Conservation (phyloP, 2,113 vertebrate genomes). For the Psilopogon haemacephalus region DNA sequence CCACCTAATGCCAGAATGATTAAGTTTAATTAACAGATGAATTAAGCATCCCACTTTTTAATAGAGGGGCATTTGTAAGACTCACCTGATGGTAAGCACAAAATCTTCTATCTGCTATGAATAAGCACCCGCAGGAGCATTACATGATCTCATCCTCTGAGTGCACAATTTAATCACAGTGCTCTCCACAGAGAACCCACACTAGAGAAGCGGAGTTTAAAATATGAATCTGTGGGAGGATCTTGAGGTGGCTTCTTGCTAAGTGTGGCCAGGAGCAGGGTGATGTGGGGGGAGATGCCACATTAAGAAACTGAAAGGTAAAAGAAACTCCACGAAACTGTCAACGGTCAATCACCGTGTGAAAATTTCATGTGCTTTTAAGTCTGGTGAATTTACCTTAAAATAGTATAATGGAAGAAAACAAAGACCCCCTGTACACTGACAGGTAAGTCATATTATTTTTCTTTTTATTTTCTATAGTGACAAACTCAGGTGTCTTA, state of each 20-base stretch:
- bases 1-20: background rate
- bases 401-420: conserved; percentile 7
- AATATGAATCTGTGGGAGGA: conserved; percentile 58
- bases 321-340: background rate
- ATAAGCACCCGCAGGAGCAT: background rate
- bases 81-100: background rate
- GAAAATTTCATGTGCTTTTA: conserved; percentile 10
- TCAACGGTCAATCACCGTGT: background rate
- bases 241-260: conserved; percentile 46
- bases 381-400: background rate
- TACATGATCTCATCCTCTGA: conserved; percentile 54
- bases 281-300: background rate
- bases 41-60: background rate
- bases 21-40: background rate
- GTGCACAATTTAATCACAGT: conserved; percentile 55
- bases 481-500: background rate
- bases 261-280: background rate
- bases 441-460: background rate
- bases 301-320: background rate
- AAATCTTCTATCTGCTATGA: conserved; percentile 18
- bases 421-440: background rate
- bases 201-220: conserved; percentile 48
- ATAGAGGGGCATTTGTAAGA: background rate
- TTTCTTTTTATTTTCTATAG: background rate
- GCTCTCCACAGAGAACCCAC: conserved; percentile 34